Percentiles rank a stretch among this genome's conserved stretches.
These are phyloP conservation scores for Xenopus petersii DNA, from an alignment of 2,797 vertebrate genomes.

Conservation along the genomic window DNA sequence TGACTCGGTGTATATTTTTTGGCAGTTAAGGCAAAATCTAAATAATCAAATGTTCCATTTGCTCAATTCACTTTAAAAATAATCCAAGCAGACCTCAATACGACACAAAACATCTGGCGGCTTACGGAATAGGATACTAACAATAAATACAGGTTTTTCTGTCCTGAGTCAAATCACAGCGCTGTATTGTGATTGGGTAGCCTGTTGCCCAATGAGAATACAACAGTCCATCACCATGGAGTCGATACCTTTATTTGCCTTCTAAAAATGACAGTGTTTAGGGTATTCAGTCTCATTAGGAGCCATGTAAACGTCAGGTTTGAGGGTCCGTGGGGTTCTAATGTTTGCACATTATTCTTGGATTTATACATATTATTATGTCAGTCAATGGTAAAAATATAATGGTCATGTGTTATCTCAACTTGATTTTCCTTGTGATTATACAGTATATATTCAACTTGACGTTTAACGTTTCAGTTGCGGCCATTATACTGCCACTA, in stretches of 20 bases:
- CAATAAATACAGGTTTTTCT: not conserved
- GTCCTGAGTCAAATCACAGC: not conserved
- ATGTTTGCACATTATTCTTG: too few relatives aligned
- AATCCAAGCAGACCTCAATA: conserved; percentile 15
- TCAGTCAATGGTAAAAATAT: too few relatives aligned
- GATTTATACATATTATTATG: not conserved
- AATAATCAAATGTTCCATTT: conserved; percentile 32
- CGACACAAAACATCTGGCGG: conserved; percentile 27
- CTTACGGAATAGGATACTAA: conserved; percentile 4
- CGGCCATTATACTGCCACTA: too few relatives aligned
- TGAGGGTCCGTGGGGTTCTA: too few relatives aligned
- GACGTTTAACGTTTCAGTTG: too few relatives aligned
- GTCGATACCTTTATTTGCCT: conserved; percentile 4
- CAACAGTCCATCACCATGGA: not conserved
- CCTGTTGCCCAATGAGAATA: conserved; percentile 18
- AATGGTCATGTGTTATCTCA: too few relatives aligned
- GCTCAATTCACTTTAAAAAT: conserved; percentile 27
- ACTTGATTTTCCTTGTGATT: too few relatives aligned
- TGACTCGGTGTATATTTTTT: conserved; percentile 13
- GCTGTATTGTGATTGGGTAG: not conserved
- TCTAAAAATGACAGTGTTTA: too few relatives aligned
- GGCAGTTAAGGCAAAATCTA: conserved; percentile 27
- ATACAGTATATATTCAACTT: too few relatives aligned
- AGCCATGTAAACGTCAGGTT: too few relatives aligned
- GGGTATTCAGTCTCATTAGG: too few relatives aligned